A percentile compares a stretch with the other conserved stretches of the same genome.
These are phyloP conservation scores for Mirounga angustirostris DNA, from an alignment of 2,113 vertebrate species.

Conservation along the genomic window DNA sequence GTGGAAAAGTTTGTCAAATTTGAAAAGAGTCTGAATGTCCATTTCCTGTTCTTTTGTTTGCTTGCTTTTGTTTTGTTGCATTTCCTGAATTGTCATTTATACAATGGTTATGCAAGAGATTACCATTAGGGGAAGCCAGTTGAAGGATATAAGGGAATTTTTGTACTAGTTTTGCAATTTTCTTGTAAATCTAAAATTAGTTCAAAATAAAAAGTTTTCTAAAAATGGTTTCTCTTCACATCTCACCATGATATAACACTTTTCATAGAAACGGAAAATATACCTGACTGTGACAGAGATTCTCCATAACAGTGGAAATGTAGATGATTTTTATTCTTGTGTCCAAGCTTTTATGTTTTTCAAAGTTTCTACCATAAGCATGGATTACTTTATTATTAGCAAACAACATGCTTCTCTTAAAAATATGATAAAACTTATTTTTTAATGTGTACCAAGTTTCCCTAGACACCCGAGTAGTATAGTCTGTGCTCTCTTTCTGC, in stretches of 20 bases:
- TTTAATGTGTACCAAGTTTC: not conserved
- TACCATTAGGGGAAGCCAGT: not conserved
- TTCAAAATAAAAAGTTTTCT: not conserved
- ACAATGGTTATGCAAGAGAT: not conserved
- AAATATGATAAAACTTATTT: not conserved
- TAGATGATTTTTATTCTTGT: not conserved
- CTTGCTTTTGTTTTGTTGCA: not conserved
- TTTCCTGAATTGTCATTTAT: not conserved
- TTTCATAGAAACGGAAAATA: not conserved
- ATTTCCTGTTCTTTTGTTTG: not conserved
- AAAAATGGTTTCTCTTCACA: not conserved
- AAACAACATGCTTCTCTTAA: not conserved
- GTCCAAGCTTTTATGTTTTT: not conserved
- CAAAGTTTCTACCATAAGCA: not conserved
- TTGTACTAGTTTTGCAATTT: not conserved
- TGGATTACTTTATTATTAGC: not conserved
- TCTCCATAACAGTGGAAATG: not conserved
- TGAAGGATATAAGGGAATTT: not conserved
- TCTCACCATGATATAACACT: not conserved
- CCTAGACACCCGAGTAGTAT: not conserved
- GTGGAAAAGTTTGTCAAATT: not conserved
- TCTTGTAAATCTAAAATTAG: not conserved
- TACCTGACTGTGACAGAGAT: not conserved
- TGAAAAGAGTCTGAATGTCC: not conserved
- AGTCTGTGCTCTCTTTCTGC: not conserved